phyloP scores from a whole-genome alignment of 2,113 vertebrate genomes.

The Morone chrysops region DNA sequence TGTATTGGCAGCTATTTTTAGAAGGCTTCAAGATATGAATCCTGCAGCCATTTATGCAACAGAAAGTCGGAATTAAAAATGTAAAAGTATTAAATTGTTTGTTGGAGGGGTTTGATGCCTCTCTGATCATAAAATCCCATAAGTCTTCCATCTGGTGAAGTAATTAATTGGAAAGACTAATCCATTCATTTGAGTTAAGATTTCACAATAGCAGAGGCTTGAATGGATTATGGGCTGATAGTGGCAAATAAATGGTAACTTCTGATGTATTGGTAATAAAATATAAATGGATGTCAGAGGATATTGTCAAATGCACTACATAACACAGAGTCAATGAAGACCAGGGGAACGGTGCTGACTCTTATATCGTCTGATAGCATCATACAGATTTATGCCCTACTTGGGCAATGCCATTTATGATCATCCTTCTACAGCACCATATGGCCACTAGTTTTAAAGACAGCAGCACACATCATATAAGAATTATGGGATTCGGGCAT shows the following conservation, averaged over 20 bases:
- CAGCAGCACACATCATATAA: constrained; percentile 5
- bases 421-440: constrained; percentile 5
- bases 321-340: constrained; percentile 17
- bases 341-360: background rate
- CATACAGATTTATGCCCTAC: constrained; percentile 5
- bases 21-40: constrained; percentile 1
- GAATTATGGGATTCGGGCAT: background rate
- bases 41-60: background rate
- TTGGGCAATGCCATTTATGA: constrained; percentile 10
- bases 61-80: constrained; percentile 11
- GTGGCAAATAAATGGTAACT: background rate
- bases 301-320: constrained; percentile 2
- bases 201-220: constrained; percentile 4
- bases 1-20: constrained; percentile 11
- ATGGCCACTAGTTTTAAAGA: background rate
- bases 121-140: constrained; percentile 11
- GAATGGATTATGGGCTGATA: constrained; percentile 5
- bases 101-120: background rate
- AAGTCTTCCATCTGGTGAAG: background rate
- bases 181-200: background rate
- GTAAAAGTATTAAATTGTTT: constrained; percentile 14
- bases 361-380: background rate
- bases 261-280: constrained; percentile 21
- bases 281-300: constrained; percentile 1
- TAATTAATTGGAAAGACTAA: constrained; percentile 9